A percentile compares a stretch with the other conserved stretches of the same genome.
Evolutionary conservation across 1,140 invertebrate species (phyloP).

Genomic region (Zaprionus inermis): DNA sequence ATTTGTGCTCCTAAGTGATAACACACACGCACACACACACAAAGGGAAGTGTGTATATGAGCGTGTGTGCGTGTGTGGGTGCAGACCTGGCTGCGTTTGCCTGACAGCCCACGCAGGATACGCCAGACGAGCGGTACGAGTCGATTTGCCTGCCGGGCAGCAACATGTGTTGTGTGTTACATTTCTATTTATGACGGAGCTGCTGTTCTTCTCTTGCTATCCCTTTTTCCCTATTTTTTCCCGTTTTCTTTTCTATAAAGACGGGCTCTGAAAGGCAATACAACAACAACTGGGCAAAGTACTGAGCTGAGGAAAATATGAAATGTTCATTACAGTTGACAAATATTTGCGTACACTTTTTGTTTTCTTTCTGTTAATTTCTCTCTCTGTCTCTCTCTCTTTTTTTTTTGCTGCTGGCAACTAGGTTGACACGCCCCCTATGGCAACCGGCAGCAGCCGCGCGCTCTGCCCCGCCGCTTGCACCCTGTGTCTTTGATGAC

Average conservation of each 20-base stretch:
- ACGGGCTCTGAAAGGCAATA: conserved; percentile 65
- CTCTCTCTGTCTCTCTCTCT: conserved; percentile 17
- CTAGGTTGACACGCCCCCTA: conserved; percentile 44
- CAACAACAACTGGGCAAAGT: conserved; percentile 21
- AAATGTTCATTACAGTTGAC: conserved; percentile 83
- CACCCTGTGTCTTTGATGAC: conserved; percentile 40
- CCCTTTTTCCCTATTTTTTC: conserved; percentile 42
- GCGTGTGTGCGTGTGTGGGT: conserved; percentile 23
- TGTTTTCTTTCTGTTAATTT: conserved; percentile 61
- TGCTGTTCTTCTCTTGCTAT: conserved; percentile 29
- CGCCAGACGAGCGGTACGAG: conserved; percentile 11
- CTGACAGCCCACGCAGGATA: conserved; percentile 43
- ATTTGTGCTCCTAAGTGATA: conserved; percentile 81
- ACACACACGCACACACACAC: conserved; percentile 35
- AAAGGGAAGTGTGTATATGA: no score
- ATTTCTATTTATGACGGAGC: conserved; percentile 68
- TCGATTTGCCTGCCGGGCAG: conserved; percentile 64
- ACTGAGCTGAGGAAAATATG: conserved; percentile 65
- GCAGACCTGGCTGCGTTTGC: conserved; percentile 46
- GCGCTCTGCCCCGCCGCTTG: neutral
- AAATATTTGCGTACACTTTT: conserved; percentile 74
- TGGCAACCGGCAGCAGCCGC: no score
- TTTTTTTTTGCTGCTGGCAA: conserved; percentile 47
- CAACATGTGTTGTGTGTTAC: conserved; percentile 76
- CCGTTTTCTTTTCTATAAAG: conserved; percentile 60